Percentiles rank a stretch among this genome's conserved stretches.
phyloP scores from a whole-genome alignment of 1,140 invertebrate genomes.

The Cydia splendana region DNA sequence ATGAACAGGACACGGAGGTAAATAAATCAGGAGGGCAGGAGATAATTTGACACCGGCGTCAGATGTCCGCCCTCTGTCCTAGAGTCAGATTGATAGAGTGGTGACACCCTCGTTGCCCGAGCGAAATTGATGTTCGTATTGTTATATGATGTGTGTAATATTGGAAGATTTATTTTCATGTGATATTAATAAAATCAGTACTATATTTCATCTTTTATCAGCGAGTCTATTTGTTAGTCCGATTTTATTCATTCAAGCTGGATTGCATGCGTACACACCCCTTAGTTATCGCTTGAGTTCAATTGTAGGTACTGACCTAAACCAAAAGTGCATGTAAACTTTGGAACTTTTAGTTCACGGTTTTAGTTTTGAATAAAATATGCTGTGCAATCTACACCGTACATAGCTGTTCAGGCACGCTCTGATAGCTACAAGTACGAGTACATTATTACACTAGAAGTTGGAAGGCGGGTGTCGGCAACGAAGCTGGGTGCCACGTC shows the following conservation, averaged over 20 bases:
- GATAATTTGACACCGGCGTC: conserved; percentile 30
- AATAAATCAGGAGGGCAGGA: conserved; percentile 30
- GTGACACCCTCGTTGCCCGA: conserved; percentile 25
- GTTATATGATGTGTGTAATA: conserved; percentile 8
- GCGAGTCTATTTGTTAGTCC: too few species aligned
- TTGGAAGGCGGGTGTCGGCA: conserved; percentile 35
- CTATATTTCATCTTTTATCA: conserved; percentile 41
- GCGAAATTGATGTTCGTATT: conserved; percentile 1
- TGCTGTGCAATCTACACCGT: not conserved
- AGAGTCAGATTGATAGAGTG: conserved; percentile 19
- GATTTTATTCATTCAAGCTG: too few species aligned
- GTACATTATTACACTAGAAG: conserved; percentile 7
- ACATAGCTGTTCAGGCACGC: not conserved
- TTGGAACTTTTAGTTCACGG: too few species aligned
- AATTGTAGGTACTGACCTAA: too few species aligned
- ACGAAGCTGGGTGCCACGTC: conserved; percentile 40
- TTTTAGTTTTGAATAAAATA: conserved; percentile 39
- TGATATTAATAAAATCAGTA: conserved; percentile 39
- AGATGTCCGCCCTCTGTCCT: conserved; percentile 25
- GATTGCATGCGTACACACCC: too few species aligned
- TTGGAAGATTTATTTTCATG: conserved; percentile 3
- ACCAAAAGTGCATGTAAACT: too few species aligned
- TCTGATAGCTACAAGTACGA: not conserved
- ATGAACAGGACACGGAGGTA: conserved; percentile 20
- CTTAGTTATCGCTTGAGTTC: too few species aligned